Evolutionary conservation across 1,140 invertebrate genomes (phyloP), one percentile per base, ranked within the genome.

Genomic region (Heliconius eleuchia): DNA sequence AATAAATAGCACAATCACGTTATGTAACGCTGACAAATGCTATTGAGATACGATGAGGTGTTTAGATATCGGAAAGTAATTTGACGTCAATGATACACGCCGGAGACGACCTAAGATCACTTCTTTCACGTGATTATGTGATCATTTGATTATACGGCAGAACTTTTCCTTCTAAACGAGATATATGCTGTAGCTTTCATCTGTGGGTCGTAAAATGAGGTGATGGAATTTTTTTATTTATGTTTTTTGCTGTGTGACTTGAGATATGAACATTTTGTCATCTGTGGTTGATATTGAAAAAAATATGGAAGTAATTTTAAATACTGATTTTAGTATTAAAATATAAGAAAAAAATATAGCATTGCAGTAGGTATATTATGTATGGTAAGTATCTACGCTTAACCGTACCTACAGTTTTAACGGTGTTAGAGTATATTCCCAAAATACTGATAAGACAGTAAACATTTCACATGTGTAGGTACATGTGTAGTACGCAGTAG

Each of bases 61-160:
- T 46, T 55, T 16, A 27, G 78, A 74, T 76, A 82, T 79, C 27
- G 39, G 71, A 70, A 39, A 79, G 70, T 71, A 76, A 52, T 30
- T 76, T 79, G 80, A 82, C 80, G 80, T 82, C 77, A 82, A 76
- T 74, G 42, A 73, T 50, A 57, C 55, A n/a, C 55, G 55, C n/a
- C 55, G 8, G 19, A 57, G 55, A 66, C 52, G 74, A 75, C 81
- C 76, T 80, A 72, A 81, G 80, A 81, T 71, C 80, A 75, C 39
- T 74, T 46, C 42, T 76, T 60, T 60, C 30, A 66, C 46, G 74
- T 46, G 34, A 70, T 52, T 76, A 27, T 16, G 66, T 76, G 37
- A 66, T 37, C 74, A 66, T 60, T 42, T 76, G 55, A 57, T 57
- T 23, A 57, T 57, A 55, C 18, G 52, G 52, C 16, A 55, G 7